Conservation (phyloP, 2,797 vertebrate genomes). For the Parauchenoglanis punctatus region DNA sequence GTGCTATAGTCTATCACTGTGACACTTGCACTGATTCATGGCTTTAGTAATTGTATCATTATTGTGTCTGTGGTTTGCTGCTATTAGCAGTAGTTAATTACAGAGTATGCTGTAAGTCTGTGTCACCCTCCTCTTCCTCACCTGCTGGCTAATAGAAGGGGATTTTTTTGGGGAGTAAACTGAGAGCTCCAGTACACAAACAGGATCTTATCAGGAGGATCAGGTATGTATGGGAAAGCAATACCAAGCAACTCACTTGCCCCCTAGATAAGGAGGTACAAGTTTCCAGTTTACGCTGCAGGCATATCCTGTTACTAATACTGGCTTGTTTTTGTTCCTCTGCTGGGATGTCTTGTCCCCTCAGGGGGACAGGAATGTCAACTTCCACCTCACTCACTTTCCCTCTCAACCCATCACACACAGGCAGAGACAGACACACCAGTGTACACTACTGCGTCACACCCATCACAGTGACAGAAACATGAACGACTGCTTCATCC, state of each 20-base stretch:
- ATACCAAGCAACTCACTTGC: slow-evolving; percentile 73
- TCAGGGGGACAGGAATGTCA: slow-evolving; percentile 71
- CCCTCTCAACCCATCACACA: slow-evolving; percentile 51
- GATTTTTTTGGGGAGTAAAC: slow-evolving; percentile 68
- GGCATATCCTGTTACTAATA: slow-evolving; percentile 89
- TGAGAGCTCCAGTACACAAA: slow-evolving; percentile 63
- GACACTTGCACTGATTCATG: slow-evolving; percentile 52
- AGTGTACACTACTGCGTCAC: background rate
- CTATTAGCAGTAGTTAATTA: slow-evolving; percentile 50
- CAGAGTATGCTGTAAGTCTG: slow-evolving; percentile 37
- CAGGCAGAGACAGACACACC: slow-evolving; percentile 22
- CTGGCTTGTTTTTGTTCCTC: slow-evolving; percentile 78
- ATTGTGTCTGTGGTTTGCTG: slow-evolving; percentile 35
- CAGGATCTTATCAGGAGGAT: slow-evolving; percentile 73
- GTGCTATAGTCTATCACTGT: slow-evolving; percentile 34
- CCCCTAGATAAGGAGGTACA: slow-evolving; percentile 84
- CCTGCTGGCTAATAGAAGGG: slow-evolving; percentile 64
- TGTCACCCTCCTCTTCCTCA: slow-evolving; percentile 56
- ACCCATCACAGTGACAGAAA: slow-evolving; percentile 5
- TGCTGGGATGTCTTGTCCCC: slow-evolving; percentile 67
- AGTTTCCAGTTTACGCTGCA: slow-evolving; percentile 79
- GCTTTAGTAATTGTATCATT: slow-evolving; percentile 46
- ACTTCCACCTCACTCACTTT: slow-evolving; percentile 71
- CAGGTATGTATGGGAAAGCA: slow-evolving; percentile 79
- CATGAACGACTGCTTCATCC: background rate